Evolutionary conservation across 2,113 vertebrate genomes (phyloP).

Genomic region (Trochalopteron elliotii): DNA sequence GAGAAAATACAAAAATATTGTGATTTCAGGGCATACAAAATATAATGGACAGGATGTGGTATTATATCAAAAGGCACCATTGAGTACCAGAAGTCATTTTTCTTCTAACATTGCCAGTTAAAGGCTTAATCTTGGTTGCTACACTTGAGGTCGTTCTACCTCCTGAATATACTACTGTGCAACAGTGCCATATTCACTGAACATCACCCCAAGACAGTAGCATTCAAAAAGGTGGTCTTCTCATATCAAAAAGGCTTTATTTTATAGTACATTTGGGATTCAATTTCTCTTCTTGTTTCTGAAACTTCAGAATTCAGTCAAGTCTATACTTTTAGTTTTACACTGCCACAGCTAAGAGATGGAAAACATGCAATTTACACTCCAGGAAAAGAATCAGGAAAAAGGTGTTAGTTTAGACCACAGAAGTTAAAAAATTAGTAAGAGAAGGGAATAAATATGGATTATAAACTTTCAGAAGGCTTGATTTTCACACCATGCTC

Average conservation of each 20-base stretch:
- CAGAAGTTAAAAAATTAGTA: not conserved
- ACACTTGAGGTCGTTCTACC: not conserved
- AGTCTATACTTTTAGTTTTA: not conserved
- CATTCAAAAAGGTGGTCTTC: not conserved
- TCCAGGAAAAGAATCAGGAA: not conserved
- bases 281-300: not conserved
- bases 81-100: not conserved
- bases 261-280: not conserved
- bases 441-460: not conserved
- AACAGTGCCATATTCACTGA: not conserved
- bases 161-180: not conserved
- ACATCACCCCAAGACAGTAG: not conserved
- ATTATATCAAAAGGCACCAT: not conserved
- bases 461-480: not conserved
- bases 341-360: not conserved
- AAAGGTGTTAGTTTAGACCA: not conserved
- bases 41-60: too few relatives aligned
- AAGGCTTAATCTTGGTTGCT: not conserved
- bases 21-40: not conserved
- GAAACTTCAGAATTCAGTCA: not conserved
- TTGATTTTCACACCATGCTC: not conserved
- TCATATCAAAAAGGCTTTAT: not conserved
- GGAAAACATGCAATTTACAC: not conserved
- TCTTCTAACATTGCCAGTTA: not conserved
- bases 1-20: not conserved